Base-by-base conservation (phyloP, 2,888 invertebrate species). In the Drosophila helvetica region DNA sequence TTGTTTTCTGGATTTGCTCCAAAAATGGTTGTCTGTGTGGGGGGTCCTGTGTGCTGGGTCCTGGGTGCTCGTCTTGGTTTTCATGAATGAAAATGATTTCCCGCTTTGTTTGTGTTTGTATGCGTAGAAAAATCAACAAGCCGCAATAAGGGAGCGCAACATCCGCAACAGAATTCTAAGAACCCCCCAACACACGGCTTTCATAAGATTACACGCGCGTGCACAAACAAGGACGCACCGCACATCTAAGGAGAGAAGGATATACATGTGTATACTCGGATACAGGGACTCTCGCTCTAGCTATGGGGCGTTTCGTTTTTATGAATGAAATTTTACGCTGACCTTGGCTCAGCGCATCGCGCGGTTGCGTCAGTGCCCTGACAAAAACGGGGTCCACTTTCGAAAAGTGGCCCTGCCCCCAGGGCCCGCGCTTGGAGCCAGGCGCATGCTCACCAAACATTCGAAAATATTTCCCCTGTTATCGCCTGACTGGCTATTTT, bases 241-340 rank as follows among this genome's bases (percentile, higher is more conserved):
- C 15, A 38, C n/a, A 1, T 6, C 38, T 1, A 1, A 12, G 33
- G 6, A 15, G 38, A n/a, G 38, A 5, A 7, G 12, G 12, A 33
- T 33, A 27, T 17, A 52, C 30, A 54, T 50, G 51, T 33, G n/a
- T 17, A 42, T 18, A 6, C 6, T 6, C 22, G 6, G 4, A 55
- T 22, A 42, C 43, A 45, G 56, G 53, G 57, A 53, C 66, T 12
- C 12, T 12, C 33, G 33, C 33, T 33, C 33, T 12, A 15, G 57
- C 74, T 66, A 53, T 67, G 56, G 75, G 78, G 69, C 67, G 70
- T 78, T 74, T 61, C 64, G 67, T 42, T 86, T 88, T 88, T 89
- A 89, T 89, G 89, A 89, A 89, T 89, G 89, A 89, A 89, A 89
- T 85, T 87, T 67, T 85, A 83, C 79, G 80, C 75, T 74, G 89